These are phyloP conservation scores for Coptotermes formosanus DNA, from an alignment of 1,140 invertebrate genomes.

Conservation along the genomic window DNA sequence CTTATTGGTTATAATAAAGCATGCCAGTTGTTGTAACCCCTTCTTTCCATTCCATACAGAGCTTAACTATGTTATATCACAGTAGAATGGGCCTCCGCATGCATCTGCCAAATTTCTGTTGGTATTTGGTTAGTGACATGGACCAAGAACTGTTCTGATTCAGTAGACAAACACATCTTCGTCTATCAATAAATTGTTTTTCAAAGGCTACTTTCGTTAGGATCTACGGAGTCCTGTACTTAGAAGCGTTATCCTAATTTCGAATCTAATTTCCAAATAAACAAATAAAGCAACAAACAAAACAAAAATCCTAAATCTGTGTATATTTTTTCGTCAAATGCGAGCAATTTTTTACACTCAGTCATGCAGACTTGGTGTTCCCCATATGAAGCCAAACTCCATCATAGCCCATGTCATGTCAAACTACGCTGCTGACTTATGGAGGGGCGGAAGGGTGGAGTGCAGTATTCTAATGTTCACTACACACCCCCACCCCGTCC, in stretches of 20 bases:
- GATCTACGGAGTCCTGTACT: too few species aligned
- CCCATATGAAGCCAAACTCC: not conserved
- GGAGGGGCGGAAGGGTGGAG: too few species aligned
- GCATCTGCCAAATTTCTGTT: not conserved
- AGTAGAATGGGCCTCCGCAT: not conserved
- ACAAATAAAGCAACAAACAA: too few species aligned
- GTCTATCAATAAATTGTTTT: not conserved
- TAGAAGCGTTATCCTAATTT: too few species aligned
- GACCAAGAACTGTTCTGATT: not conserved
- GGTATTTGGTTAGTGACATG: not conserved
- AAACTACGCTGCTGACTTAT: not conserved
- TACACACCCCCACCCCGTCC: too few species aligned
- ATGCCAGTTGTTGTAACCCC: not conserved
- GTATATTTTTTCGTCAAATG: not conserved
- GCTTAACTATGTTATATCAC: not conserved
- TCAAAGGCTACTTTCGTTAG: too few species aligned
- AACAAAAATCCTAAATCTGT: too few species aligned
- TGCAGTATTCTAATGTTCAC: not conserved
- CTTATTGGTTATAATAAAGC: not conserved
- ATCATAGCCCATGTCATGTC: constrained; percentile 5
- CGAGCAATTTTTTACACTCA: not conserved
- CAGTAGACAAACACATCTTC: not conserved
- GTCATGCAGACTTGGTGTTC: not conserved
- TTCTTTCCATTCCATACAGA: not conserved
- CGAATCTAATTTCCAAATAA: too few species aligned